Base-by-base conservation (phyloP, 1,140 invertebrate genomes). In the Schlechtendalia chinensis region DNA sequence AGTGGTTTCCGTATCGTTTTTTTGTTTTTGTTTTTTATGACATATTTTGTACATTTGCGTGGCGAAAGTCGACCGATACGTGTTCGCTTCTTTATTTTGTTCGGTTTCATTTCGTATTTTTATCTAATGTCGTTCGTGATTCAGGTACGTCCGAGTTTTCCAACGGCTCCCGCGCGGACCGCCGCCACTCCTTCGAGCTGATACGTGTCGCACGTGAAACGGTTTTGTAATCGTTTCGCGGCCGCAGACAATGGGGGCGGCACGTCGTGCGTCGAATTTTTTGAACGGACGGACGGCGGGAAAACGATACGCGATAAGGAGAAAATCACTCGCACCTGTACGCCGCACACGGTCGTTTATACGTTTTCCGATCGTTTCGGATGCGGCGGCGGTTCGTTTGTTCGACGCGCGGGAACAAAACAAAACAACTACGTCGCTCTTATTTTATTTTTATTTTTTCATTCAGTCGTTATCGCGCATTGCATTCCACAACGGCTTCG, bases 141-240 rank as follows among this genome's bases (percentile, higher is more conserved):
- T 39, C 32, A 8, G 32, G 8, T 39, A 39, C 32, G 32, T 39
- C 32, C 3, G 32, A 39, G 32, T 39, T 39, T 39, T 39, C 32
- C 32, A 39, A 8, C 47, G 11, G 47, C 47, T 6, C 14, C 47
- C 47, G 47, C 14, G 1, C 47, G 1, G 5, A 11, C 47, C 47
- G 53, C 17, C 53, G 19, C 2, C 17, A 54, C 17, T 54, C 53
- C 39, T 22, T 8, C 39, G 19, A 19, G 32, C 65, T 45, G 24
- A 45, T n/a, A 69, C 22, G 65, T 69, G 65, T 69, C 65, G 65
- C 65, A 69, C 65, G 65, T 69, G 65, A 47, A 69, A 45, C n/a
- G 65, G 6, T 45, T 69, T 69, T 50, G 65, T 69, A 69, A 69
- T 69, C 65, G 65, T 69, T 45, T 12, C 27, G 61, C 17, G 39